Conservation (phyloP, 2,113 vertebrate species). For the Thinocorus orbignyianus region DNA sequence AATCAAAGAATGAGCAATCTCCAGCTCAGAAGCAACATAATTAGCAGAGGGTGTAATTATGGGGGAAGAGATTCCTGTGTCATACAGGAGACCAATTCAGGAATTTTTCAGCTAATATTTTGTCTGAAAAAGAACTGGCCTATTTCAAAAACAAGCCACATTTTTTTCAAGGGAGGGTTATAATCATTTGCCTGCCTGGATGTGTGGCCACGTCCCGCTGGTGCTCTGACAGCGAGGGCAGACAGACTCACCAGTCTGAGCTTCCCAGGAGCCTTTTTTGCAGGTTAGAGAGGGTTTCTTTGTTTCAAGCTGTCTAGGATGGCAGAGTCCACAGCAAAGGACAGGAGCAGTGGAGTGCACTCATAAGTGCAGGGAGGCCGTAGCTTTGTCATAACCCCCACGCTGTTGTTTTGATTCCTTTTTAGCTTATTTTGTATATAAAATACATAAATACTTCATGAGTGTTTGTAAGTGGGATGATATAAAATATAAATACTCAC, state of each 20-base stretch:
- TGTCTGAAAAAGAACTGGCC: not conserved
- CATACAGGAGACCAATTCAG: not conserved
- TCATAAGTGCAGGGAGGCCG: not conserved
- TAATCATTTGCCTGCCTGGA: not conserved
- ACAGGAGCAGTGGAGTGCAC: not conserved
- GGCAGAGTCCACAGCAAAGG: not conserved
- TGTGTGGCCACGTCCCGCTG: not conserved
- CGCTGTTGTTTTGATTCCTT: not conserved
- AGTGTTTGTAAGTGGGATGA: not conserved
- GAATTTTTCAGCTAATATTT: slow-evolving; percentile 18
- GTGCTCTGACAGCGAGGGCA: not conserved
- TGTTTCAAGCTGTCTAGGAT: not conserved
- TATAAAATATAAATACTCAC: not conserved
- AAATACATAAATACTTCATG: no score
- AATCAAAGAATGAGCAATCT: slow-evolving; percentile 22
- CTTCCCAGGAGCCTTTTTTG: not conserved
- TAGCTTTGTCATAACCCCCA: not conserved
- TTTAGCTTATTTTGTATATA: not conserved
- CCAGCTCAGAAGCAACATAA: slow-evolving; percentile 33
- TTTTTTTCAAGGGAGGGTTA: not conserved
- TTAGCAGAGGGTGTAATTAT: slow-evolving; percentile 54
- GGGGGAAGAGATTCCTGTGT: not conserved
- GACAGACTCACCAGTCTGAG: not conserved
- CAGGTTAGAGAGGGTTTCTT: not conserved
- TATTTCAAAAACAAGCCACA: not conserved